phyloP scores from a whole-genome alignment of 2,797 vertebrate genomes.

The Mastacembelus armatus region DNA sequence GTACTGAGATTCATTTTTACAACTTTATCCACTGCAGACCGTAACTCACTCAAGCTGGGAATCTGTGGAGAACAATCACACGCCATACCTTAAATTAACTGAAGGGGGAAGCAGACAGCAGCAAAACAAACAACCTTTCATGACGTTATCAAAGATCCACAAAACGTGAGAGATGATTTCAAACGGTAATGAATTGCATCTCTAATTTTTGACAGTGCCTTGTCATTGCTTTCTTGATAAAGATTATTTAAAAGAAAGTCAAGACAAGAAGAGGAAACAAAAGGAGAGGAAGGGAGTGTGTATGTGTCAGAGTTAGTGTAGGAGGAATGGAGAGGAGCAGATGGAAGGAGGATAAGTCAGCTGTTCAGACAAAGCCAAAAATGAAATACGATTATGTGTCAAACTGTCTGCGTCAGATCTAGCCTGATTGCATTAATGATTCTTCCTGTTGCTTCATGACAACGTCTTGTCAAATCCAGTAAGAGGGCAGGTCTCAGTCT shows the following conservation, averaged over 20 bases:
- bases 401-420: conserved; percentile 28
- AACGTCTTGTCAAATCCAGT: neutral
- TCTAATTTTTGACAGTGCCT: neutral
- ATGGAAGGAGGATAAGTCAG: conserved; percentile 46
- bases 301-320: conserved; percentile 30
- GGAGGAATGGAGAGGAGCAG: conserved; percentile 44
- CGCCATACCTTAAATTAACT: conserved; percentile 32
- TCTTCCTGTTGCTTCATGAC: conserved; percentile 22
- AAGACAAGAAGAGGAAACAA: neutral
- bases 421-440: conserved; percentile 16
- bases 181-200: neutral
- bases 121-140: neutral
- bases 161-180: neutral
- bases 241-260: neutral
- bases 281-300: neutral
- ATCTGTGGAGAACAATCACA: conserved; percentile 52
- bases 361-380: conserved; percentile 44
- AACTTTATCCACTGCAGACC: conserved; percentile 64
- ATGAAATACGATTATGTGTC: conserved; percentile 30
- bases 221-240: neutral
- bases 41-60: conserved; percentile 43
- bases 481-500: neutral
- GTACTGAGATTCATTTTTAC: conserved; percentile 58
- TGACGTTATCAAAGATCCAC: neutral
- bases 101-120: conserved; percentile 59